A percentile compares a stretch with the other conserved stretches of the same genome.
These are phyloP conservation scores for Dascyllus trimaculatus DNA, from an alignment of 2,113 vertebrate genomes.

Conservation along the genomic window DNA sequence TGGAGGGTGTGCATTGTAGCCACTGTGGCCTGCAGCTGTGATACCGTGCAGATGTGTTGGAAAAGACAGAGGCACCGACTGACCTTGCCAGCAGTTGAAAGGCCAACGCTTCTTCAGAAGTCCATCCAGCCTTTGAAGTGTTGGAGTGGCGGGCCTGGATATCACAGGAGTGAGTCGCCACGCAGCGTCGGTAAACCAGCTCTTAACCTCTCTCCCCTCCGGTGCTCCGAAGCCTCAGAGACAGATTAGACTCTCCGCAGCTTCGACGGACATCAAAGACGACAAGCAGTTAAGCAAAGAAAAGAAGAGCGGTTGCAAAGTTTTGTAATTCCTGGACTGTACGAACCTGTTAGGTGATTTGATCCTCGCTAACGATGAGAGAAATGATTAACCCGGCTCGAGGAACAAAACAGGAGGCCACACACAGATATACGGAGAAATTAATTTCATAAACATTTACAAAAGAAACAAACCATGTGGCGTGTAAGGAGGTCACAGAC, in stretches of 20 bases:
- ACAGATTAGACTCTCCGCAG: constrained; percentile 36
- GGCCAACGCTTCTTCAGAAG: constrained; percentile 69
- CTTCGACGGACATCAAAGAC: constrained; percentile 47
- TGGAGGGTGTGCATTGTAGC: constrained; percentile 19
- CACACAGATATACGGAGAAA: too few species aligned
- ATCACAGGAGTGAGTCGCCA: constrained; percentile 53
- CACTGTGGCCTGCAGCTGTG: constrained; percentile 43
- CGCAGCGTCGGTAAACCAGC: constrained; percentile 42
- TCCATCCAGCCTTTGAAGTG: constrained; percentile 74
- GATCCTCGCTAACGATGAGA: too few species aligned
- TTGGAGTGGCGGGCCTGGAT: constrained; percentile 37
- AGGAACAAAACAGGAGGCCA: too few species aligned
- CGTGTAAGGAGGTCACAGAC: not conserved
- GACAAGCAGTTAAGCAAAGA: constrained; percentile 29
- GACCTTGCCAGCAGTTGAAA: constrained; percentile 68
- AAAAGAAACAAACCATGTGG: not conserved
- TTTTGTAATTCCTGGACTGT: not conserved
- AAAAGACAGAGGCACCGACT: constrained; percentile 47
- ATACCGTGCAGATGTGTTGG: constrained; percentile 63
- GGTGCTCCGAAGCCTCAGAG: constrained; percentile 22
- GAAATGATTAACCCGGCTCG: too few species aligned
- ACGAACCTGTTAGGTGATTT: too few species aligned
- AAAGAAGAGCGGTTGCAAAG: not conserved
- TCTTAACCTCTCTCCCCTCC: constrained; percentile 51
- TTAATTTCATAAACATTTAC: not conserved